These are phyloP conservation scores for Acheta domesticus DNA, from an alignment of 2,888 invertebrate genomes.

Conservation along the genomic window DNA sequence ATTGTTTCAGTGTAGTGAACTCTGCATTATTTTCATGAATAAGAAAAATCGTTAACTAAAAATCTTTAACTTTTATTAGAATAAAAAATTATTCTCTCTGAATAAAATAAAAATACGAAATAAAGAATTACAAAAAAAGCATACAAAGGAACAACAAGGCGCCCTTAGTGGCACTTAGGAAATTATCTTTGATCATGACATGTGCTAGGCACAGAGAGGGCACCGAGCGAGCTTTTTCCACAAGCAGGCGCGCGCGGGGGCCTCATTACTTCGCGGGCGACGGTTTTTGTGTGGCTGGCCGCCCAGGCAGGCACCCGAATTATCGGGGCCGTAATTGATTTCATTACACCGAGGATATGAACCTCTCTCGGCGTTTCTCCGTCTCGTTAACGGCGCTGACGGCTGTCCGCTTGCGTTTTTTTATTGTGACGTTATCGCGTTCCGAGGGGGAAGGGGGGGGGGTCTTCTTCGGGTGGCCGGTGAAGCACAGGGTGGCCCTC, in stretches of 20 bases:
- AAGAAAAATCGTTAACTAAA: too few species aligned
- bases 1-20: too few species aligned
- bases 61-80: too few species aligned
- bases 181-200: background rate
- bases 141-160: too few species aligned
- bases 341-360: background rate
- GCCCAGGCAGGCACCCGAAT: background rate
- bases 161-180: too few species aligned
- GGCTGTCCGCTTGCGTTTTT: background rate
- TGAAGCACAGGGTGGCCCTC: too few species aligned
- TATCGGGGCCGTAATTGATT: conserved; percentile 4
- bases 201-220: background rate
- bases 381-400: background rate
- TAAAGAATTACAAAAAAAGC: too few species aligned
- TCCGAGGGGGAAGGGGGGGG: background rate
- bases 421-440: conserved; percentile 8
- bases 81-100: too few species aligned
- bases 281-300: background rate
- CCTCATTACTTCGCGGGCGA: background rate
- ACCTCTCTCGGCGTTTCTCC: background rate
- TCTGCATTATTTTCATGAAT: too few species aligned
- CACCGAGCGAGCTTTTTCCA: background rate
- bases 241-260: background rate
- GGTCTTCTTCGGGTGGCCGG: too few species aligned
- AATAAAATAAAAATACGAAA: too few species aligned